phyloP scores from a whole-genome alignment of 2,113 vertebrate species.

The Pyxicephalus adspersus region DNA sequence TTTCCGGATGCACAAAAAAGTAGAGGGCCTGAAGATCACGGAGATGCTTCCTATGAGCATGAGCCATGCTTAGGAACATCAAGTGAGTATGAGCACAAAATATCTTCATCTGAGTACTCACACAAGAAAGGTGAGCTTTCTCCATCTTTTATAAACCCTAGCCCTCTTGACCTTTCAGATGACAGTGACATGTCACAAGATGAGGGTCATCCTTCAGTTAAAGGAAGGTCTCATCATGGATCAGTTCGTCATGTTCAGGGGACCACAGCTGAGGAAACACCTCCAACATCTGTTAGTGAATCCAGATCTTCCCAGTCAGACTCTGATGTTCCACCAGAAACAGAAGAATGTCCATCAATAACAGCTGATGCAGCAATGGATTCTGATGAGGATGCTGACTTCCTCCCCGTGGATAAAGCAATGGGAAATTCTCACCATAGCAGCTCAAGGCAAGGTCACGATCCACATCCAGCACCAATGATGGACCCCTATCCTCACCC shows the following conservation, averaged over 20 bases:
- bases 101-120: constrained; percentile 77
- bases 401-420: constrained; percentile 90
- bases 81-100: constrained; percentile 71
- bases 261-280: constrained; percentile 83
- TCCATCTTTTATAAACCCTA: constrained; percentile 93
- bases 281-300: constrained; percentile 91
- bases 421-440: constrained; percentile 75
- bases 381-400: constrained; percentile 91
- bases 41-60: constrained; percentile 73
- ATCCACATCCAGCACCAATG: constrained; percentile 84
- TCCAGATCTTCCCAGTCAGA: constrained; percentile 92
- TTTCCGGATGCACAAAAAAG: constrained; percentile 67
- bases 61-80: constrained; percentile 68
- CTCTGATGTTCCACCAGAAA: constrained; percentile 87
- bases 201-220: constrained; percentile 74
- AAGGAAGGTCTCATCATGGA: constrained; percentile 70
- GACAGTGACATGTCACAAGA: constrained; percentile 85
- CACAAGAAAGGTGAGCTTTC: constrained; percentile 88
- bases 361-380: constrained; percentile 90
- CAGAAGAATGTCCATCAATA: constrained; percentile 89
- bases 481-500: constrained; percentile 85
- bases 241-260: constrained; percentile 63
- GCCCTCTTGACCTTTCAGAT: constrained; percentile 80
- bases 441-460: constrained; percentile 76
- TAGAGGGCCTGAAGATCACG: constrained; percentile 67